Conservation (phyloP, 2,888 invertebrate genomes). For the Dicycla oo region DNA sequence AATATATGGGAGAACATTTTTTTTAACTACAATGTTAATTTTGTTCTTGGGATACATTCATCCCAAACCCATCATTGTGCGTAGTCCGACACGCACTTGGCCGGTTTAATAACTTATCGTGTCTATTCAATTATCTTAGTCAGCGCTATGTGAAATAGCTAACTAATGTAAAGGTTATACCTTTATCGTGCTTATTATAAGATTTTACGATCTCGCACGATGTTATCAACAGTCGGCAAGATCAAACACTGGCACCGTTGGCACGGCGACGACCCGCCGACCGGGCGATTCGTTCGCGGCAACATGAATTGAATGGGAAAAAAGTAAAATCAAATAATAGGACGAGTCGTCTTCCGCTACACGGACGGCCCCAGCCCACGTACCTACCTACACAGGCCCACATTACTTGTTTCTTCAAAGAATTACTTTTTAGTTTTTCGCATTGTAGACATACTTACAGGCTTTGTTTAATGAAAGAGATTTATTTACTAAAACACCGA, state of each 20-base stretch:
- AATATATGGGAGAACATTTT: too few species aligned
- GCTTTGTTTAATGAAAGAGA: not conserved
- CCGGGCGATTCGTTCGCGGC: conserved; percentile 67
- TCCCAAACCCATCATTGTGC: too few species aligned
- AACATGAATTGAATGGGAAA: conserved; percentile 69
- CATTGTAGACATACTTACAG: not conserved
- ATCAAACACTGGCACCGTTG: conserved; percentile 68
- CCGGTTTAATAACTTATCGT: conserved; percentile 27
- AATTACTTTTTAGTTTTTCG: conserved; percentile 11
- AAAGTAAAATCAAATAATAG: conserved; percentile 64
- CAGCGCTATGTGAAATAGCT: conserved; percentile 27
- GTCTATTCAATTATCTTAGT: conserved; percentile 40
- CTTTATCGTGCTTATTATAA: conserved; percentile 71
- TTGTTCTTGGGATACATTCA: too few species aligned
- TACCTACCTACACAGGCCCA: conserved; percentile 28
- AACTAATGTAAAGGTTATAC: conserved; percentile 68
- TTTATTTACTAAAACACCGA: not conserved
- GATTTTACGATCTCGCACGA: conserved; percentile 76
- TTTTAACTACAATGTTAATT: too few species aligned
- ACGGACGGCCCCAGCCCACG: conserved; percentile 47
- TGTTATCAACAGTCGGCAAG: conserved; percentile 76
- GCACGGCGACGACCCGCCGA: conserved; percentile 66
- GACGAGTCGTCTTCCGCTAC: conserved; percentile 68
- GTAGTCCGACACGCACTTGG: too few species aligned
- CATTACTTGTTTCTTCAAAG: conserved; percentile 30